Percentiles rank a stretch among this genome's conserved stretches.
phyloP scores from a whole-genome alignment of 2,888 invertebrate genomes.

The Sylvicola cinctus region DNA sequence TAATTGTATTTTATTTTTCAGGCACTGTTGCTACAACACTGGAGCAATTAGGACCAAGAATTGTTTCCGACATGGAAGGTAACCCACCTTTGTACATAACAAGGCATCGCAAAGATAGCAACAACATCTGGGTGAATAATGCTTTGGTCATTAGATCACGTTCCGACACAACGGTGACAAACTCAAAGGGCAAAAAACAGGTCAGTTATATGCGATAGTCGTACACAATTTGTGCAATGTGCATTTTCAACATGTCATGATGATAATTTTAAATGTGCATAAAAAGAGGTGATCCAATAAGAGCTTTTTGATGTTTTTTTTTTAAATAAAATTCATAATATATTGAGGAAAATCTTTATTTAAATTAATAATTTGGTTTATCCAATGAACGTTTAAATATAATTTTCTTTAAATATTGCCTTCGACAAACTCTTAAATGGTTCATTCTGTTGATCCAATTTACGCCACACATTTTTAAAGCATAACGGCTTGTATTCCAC shows the following conservation, averaged over 20 bases:
- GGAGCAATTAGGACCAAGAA: conserved; percentile 30
- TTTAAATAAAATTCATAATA: too few relatives aligned
- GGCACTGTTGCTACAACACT: conserved; percentile 56
- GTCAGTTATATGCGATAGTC: conserved; percentile 20
- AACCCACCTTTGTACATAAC: conserved; percentile 76
- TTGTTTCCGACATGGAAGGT: conserved; percentile 62
- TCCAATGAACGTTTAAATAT: too few relatives aligned
- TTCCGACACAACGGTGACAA: conserved; percentile 41
- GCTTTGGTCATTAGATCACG: conserved; percentile 52
- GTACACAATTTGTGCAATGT: conserved; percentile 2
- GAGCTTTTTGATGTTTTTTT: too few relatives aligned
- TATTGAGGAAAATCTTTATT: too few relatives aligned
- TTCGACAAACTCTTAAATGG: too few relatives aligned
- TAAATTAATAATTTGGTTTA: too few relatives aligned
- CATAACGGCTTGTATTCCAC: too few relatives aligned
- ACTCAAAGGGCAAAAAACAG: conserved; percentile 36
- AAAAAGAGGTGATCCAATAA: too few relatives aligned
- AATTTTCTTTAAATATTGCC: too few relatives aligned
- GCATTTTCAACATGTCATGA: neutral
- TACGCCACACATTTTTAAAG: too few relatives aligned
- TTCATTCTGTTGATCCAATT: too few relatives aligned
- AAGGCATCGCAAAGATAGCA: conserved; percentile 34
- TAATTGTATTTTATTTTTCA: conserved; percentile 24
- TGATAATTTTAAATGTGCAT: too few relatives aligned
- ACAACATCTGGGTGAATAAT: conserved; percentile 71